Conservation (phyloP, 2,888 invertebrate genomes). For the Piscicola geometra region DNA sequence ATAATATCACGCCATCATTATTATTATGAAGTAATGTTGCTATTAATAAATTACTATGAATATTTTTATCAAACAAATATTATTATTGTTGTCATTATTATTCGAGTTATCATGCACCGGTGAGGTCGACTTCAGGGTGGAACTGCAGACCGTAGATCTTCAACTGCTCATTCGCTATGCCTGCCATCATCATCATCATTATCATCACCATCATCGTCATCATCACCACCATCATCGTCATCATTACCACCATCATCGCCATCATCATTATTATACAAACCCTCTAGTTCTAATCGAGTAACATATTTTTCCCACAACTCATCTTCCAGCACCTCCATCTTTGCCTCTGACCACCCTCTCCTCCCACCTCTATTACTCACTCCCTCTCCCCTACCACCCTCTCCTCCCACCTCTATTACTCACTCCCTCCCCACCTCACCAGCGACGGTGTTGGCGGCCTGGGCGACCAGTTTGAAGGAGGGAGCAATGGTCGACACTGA, state of each 20-base stretch:
- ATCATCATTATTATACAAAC: neutral
- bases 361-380: neutral
- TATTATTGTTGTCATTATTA: neutral
- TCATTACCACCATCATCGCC: neutral
- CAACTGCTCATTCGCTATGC: slow-evolving; percentile 82
- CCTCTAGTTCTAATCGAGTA: neutral
- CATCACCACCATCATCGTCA: neutral
- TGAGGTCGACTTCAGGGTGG: slow-evolving; percentile 96
- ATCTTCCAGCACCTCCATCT: too few relatives aligned
- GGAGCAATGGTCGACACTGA: slow-evolving; percentile 87
- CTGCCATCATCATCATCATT: slow-evolving; percentile 54
- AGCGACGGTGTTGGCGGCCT: slow-evolving; percentile 54
- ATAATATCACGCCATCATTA: neutral
- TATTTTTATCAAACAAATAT: too few relatives aligned
- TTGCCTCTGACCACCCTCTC: too few relatives aligned
- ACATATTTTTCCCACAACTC: too few relatives aligned
- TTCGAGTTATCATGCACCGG: slow-evolving; percentile 52
- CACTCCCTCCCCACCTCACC: slow-evolving; percentile 47
- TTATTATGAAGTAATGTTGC: neutral
- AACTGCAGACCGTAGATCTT: slow-evolving; percentile 83
- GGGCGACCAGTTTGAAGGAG: slow-evolving; percentile 78
- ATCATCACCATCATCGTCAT: neutral
- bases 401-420: neutral
- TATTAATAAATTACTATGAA: too few relatives aligned
- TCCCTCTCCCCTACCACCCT: neutral